Percentiles rank a stretch among this genome's conserved stretches.
Conservation (phyloP, 1,140 invertebrate genomes). For the Drosophila littoralis region DNA sequence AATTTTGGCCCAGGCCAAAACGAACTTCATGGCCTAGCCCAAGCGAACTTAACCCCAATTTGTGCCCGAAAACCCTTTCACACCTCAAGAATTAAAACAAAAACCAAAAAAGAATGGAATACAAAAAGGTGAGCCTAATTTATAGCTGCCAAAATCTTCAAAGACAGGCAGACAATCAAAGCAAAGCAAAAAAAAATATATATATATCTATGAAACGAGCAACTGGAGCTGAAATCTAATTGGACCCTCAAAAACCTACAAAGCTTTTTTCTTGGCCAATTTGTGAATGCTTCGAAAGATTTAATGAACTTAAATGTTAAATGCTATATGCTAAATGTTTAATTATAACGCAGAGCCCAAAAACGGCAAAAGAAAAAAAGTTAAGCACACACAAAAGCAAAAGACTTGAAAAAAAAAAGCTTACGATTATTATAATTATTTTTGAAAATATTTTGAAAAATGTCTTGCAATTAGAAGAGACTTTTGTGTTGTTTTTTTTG, state of each 20-base stretch:
- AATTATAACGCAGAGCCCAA: slow-evolving; percentile 62
- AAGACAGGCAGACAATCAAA: slow-evolving; percentile 31
- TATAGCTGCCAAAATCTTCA: slow-evolving; percentile 57
- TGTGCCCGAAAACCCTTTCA: slow-evolving; percentile 46
- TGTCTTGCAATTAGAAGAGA: slow-evolving; percentile 70
- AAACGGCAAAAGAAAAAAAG: slow-evolving; percentile 60
- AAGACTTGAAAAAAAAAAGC: slow-evolving; percentile 5
- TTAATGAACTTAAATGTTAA: slow-evolving; percentile 72
- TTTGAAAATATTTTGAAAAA: slow-evolving; percentile 66
- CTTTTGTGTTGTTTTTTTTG: slow-evolving; percentile 61
- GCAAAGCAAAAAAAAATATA: slow-evolving; percentile 7
- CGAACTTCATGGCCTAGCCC: slow-evolving; percentile 6
- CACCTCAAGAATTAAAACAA: slow-evolving; percentile 36
- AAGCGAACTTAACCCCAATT: slow-evolving; percentile 47
- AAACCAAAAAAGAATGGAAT: slow-evolving; percentile 6
- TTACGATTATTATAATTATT: slow-evolving; percentile 29
- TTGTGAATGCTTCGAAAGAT: slow-evolving; percentile 46
- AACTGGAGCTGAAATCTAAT: slow-evolving; percentile 47
- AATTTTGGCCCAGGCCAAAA: slow-evolving; percentile 26
- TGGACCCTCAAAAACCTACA: slow-evolving; percentile 31
- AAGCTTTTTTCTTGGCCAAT: slow-evolving; percentile 38
- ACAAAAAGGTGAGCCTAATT: slow-evolving; percentile 56
- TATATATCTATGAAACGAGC: slow-evolving; percentile 10
- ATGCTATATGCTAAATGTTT: slow-evolving; percentile 66
- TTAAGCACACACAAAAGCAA: background rate